Base-by-base conservation (phyloP, 2,888 invertebrate genomes). In the Brachyopa scutellaris region DNA sequence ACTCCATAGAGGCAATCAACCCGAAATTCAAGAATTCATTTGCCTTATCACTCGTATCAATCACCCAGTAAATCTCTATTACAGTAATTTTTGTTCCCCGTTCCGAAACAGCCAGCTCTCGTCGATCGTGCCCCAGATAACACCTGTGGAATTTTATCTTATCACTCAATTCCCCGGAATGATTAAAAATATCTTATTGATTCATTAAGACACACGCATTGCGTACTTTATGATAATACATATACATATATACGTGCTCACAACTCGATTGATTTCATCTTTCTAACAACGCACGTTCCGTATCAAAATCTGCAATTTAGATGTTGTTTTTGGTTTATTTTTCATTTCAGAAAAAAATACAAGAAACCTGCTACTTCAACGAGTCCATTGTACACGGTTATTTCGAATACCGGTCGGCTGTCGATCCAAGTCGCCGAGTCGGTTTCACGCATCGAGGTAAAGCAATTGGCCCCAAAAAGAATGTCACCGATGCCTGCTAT, bases 351-450 rank as follows among this genome's bases (percentile, higher is more conserved):
- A 88, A 87, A 88, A 89, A 89, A 87, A 87, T 88, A 86, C 87
- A 88, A 87, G 88, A 87, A 86, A 88, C 89, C 88, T 90, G 90
- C 89, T 89, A 90, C 86, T 90, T 90, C 89, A 90, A 88, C 88
- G 90, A 90, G 86, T 87, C 88, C 84, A 89, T 90, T 85, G 88
- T 88, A 76, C 88, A 88, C 87, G 90, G 90, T 88, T 89, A 89
- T 88, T 89, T 88, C 88, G 89, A 89, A 85, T 90, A 88, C 87
- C 87, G 88, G 80, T 90, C 90, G 85, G 87, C 88, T 84, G 87
- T 89, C 88, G 88, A 90, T 87, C 86, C 87, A 85, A 87, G 87
- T 86, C 89, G 89, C 85, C 89, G 89, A 84, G 88, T 90, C 86
- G 90, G 90, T 85, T 90, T 90, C 87, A 90, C 89, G 85, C 88